Conservation (phyloP, 2,888 invertebrate species). For the Drosophila vallismaia region DNA sequence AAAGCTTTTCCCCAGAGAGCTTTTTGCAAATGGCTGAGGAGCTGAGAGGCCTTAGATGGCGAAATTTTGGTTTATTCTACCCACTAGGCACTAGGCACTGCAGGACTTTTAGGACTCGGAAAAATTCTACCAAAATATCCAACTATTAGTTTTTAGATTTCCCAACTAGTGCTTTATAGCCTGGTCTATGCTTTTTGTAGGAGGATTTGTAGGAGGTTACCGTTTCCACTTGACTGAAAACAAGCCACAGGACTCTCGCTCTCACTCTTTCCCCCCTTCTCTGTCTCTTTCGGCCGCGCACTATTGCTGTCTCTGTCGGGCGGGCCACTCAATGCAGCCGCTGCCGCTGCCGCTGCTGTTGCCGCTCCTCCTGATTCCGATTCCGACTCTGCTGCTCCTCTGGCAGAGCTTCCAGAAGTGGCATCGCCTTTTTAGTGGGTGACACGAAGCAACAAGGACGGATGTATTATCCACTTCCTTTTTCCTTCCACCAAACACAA, state of each 20-base stretch:
- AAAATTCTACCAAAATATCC: neutral
- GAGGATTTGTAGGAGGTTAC: conserved; percentile 74
- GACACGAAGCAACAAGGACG: conserved; percentile 85
- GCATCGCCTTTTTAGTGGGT: conserved; percentile 82
- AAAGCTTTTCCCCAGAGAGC: conserved; percentile 24
- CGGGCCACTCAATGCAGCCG: conserved; percentile 7
- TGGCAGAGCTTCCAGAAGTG: conserved; percentile 61
- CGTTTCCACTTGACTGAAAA: conserved; percentile 75
- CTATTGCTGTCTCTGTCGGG: conserved; percentile 18
- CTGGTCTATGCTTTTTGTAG: conserved; percentile 27
- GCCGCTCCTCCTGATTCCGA: conserved; percentile 23
- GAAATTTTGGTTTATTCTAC: neutral
- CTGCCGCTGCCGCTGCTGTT: conserved; percentile 18
- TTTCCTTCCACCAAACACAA: conserved; percentile 85
- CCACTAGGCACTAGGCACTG: neutral
- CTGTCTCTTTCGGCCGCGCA: conserved; percentile 17
- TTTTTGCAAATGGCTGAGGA: conserved; percentile 33
- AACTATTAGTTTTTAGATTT: conserved; percentile 1
- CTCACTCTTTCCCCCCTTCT: conserved; percentile 24
- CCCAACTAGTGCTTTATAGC: conserved; percentile 8
- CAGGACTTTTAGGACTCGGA: neutral
- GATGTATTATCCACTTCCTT: conserved; percentile 85
- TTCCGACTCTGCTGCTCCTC: conserved; percentile 27
- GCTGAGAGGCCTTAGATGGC: neutral
- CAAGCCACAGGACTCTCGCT: conserved; percentile 41